These are phyloP conservation scores for Eupithecia exiguata DNA, from an alignment of 2,888 invertebrate species.

Conservation along the genomic window DNA sequence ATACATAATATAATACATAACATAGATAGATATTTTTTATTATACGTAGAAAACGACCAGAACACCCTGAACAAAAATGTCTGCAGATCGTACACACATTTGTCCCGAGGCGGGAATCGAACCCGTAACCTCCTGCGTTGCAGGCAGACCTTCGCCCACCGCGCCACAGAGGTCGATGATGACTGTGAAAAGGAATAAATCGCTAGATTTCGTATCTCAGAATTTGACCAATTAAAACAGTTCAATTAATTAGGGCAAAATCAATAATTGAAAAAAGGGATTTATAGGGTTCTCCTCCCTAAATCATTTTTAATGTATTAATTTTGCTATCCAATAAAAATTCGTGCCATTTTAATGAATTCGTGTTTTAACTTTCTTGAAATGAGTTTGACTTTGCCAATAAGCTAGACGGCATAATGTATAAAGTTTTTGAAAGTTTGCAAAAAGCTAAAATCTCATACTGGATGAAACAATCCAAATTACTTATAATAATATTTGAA, in stretches of 20 bases:
- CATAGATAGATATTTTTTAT: no score
- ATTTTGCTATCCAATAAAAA: background rate
- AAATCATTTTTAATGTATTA: background rate
- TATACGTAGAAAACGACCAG: no score
- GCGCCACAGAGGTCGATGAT: no score
- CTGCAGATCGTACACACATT: no score
- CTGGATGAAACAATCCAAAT: background rate
- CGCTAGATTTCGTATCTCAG: background rate
- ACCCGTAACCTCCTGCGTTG: no score
- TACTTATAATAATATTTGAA: background rate
- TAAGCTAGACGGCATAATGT: constrained; percentile 3
- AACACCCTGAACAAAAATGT: no score
- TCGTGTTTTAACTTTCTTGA: background rate
- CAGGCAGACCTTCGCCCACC: no score
- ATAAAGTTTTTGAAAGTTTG: background rate
- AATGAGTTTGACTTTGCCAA: constrained; percentile 10
- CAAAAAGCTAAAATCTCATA: background rate
- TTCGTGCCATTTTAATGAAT: background rate
- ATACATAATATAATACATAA: no score
- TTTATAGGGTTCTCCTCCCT: background rate
- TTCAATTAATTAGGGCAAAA: background rate
- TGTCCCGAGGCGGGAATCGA: no score
- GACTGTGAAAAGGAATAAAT: background rate
- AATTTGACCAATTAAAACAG: background rate
- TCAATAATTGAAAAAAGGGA: background rate